These are phyloP conservation scores for Erebia ligea DNA, from an alignment of 2,888 invertebrate species.

Conservation along the genomic window DNA sequence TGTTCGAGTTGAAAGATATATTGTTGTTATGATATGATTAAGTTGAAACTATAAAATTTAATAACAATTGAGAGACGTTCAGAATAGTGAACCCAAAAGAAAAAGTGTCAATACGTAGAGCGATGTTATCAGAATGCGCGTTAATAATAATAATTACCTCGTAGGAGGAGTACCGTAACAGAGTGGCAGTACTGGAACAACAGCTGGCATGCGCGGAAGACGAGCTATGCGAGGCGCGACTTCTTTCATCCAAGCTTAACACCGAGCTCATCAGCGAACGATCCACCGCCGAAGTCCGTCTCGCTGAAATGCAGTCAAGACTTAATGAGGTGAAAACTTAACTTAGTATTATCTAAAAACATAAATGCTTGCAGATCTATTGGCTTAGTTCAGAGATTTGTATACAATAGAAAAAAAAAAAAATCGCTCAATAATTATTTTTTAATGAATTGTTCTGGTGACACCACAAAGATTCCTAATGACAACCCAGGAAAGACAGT, in stretches of 20 bases:
- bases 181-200: constrained; percentile 90
- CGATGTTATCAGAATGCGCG: not conserved
- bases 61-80: too few species aligned
- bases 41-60: too few species aligned
- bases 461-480: too few species aligned
- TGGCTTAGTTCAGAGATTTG: too few species aligned
- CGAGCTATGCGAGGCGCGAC: constrained; percentile 91
- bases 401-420: too few species aligned
- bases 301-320: constrained; percentile 94
- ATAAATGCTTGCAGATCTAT: not conserved
- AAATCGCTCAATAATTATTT: too few species aligned
- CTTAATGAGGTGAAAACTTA: constrained; percentile 86
- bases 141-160: constrained; percentile 21
- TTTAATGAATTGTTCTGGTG: too few species aligned
- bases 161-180: constrained; percentile 87
- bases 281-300: constrained; percentile 92
- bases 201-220: constrained; percentile 94
- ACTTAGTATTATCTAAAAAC: not conserved
- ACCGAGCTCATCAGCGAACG: constrained; percentile 95
- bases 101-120: too few species aligned
- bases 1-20: too few species aligned
- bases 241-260: constrained; percentile 92
- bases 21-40: too few species aligned
- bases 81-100: too few species aligned
- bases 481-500: too few species aligned